These are phyloP conservation scores for Aspidapion aeneum DNA, from an alignment of 2,888 invertebrate genomes.

Conservation along the genomic window DNA sequence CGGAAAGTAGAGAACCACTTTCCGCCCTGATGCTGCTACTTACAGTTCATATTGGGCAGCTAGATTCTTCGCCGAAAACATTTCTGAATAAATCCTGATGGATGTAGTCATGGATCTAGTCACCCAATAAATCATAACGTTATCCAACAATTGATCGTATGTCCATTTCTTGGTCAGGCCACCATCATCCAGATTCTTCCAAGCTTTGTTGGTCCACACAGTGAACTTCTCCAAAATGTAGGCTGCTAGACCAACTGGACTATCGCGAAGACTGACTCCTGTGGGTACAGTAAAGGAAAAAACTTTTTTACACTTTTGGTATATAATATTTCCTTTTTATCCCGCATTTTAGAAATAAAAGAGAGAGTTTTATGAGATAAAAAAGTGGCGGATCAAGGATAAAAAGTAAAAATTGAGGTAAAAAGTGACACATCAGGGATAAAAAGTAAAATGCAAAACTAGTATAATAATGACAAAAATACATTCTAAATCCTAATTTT, in stretches of 20 bases:
- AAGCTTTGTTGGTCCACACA: slow-evolving; percentile 62
- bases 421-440: no score
- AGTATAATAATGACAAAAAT: no score
- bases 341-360: neutral
- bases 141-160: slow-evolving; percentile 70
- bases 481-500: no score
- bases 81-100: slow-evolving; percentile 73
- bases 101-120: slow-evolving; percentile 71
- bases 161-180: slow-evolving; percentile 63
- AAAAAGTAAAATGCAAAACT: neutral
- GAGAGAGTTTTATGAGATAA: neutral
- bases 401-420: no score
- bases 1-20: no score
- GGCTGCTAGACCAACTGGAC: slow-evolving; percentile 82
- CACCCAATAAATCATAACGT: slow-evolving; percentile 81
- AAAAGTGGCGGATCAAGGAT: no score
- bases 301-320: no score
- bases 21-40: no score
- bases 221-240: slow-evolving; percentile 90
- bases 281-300: no score
- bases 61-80: no score
- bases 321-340: no score
- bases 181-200: slow-evolving; percentile 57
- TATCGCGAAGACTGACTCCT: slow-evolving; percentile 69
- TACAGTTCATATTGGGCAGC: no score